phyloP scores from a whole-genome alignment of 2,888 invertebrate genomes.

The Tetragonula carbonaria region DNA sequence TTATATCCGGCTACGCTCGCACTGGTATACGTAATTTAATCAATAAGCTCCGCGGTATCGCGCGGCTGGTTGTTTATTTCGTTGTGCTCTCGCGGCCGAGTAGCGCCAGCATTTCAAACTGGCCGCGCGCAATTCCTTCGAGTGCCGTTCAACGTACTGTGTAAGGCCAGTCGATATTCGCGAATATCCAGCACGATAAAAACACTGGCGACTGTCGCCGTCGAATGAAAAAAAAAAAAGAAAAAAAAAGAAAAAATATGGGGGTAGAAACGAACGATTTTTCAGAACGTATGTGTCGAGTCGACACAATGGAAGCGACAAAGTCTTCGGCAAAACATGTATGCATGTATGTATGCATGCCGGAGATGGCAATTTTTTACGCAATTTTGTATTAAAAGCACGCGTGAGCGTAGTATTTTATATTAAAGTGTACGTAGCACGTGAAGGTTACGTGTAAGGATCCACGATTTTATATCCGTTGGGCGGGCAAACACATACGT shows the following conservation, averaged over 20 bases:
- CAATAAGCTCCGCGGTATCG: slow-evolving; percentile 39
- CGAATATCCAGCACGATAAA: background rate
- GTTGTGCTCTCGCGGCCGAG: slow-evolving; percentile 16
- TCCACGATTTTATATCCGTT: too few relatives aligned
- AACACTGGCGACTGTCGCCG: background rate
- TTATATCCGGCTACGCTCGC: slow-evolving; percentile 24
- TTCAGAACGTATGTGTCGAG: background rate
- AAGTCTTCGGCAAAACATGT: too few relatives aligned
- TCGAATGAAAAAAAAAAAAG: background rate
- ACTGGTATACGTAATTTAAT: slow-evolving; percentile 48
- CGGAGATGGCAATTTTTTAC: too few relatives aligned
- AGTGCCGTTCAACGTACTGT: slow-evolving; percentile 30
- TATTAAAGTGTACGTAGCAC: too few relatives aligned
- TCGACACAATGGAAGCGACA: background rate
- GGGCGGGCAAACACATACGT: too few relatives aligned
- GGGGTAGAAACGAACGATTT: background rate
- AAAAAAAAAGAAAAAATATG: too few relatives aligned
- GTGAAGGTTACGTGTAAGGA: too few relatives aligned
- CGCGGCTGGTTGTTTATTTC: slow-evolving; percentile 41
- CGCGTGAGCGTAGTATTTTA: too few relatives aligned
- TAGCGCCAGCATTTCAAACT: slow-evolving; percentile 25
- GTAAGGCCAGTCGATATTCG: slow-evolving; percentile 38
- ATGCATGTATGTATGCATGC: too few relatives aligned
- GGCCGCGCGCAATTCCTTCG: slow-evolving; percentile 36
- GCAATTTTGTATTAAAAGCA: too few relatives aligned